Percentiles rank a stretch among this genome's conserved stretches.
Evolutionary conservation across 53 echinoderm and acorn worm species (phyloP).

Genomic region (Luidia sarsii): DNA sequence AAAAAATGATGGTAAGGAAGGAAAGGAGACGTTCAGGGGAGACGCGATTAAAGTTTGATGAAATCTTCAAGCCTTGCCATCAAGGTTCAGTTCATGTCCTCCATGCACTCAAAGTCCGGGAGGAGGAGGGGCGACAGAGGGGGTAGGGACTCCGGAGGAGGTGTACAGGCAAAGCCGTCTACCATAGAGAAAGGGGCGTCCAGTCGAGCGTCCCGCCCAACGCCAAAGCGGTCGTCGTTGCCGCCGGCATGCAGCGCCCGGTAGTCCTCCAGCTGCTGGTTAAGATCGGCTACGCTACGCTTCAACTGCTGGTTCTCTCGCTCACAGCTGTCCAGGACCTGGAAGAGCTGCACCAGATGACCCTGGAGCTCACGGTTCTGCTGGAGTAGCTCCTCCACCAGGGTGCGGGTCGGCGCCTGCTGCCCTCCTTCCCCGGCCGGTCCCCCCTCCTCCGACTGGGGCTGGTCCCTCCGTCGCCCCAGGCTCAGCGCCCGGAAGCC

Average conservation of each 20-base stretch:
- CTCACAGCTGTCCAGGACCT: slow-evolving; percentile 72
- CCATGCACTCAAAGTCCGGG: slow-evolving; percentile 9
- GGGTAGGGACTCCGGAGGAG: slow-evolving; percentile 18
- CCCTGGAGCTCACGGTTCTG: slow-evolving; percentile 59
- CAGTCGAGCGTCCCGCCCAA: background rate
- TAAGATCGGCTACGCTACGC: slow-evolving; percentile 33
- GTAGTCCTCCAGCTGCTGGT: slow-evolving; percentile 53
- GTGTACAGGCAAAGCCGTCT: slow-evolving; percentile 11
- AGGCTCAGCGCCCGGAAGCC: slow-evolving; percentile 18
- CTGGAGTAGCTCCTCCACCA: slow-evolving; percentile 3
- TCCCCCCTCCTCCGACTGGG: background rate
- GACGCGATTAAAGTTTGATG: too few relatives aligned
- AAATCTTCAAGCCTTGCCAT: too few relatives aligned
- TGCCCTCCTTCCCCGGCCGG: too few relatives aligned
- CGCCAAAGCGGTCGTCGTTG: background rate
- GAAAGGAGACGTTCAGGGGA: too few relatives aligned
- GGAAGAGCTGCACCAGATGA: slow-evolving; percentile 64
- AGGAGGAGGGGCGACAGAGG: slow-evolving; percentile 14
- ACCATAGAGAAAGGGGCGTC: slow-evolving; percentile 26
- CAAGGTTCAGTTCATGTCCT: slow-evolving; percentile 16
- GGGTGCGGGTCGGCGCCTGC: slow-evolving; percentile 1
- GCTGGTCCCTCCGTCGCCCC: background rate
- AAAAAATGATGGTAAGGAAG: too few relatives aligned
- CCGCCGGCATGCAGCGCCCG: background rate
- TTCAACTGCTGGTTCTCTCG: slow-evolving; percentile 69